A percentile compares a stretch with the other conserved stretches of the same genome.
Conservation (phyloP, 2,888 invertebrate genomes). For the Dolichopus griseipennis region DNA sequence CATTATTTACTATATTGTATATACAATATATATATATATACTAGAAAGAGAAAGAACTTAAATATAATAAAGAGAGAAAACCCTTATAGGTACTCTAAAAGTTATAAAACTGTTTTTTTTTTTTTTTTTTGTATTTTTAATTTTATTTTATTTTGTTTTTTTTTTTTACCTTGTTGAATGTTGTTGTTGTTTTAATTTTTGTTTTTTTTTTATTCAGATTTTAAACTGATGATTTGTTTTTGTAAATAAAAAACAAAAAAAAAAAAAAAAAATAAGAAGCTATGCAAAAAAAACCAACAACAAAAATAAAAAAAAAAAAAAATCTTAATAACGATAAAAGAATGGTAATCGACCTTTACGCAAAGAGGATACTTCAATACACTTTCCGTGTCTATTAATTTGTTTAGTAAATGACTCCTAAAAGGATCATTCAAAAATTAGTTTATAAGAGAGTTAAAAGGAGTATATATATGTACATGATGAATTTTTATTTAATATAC, state of each 20-base stretch:
- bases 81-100: constrained; percentile 3
- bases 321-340: background rate
- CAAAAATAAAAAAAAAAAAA: too few species aligned
- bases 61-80: background rate
- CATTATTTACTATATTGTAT: background rate
- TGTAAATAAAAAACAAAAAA: too few species aligned
- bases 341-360: constrained; percentile 6
- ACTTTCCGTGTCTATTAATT: constrained; percentile 6
- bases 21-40: too few species aligned
- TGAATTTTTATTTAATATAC: background rate
- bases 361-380: background rate
- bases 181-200: background rate
- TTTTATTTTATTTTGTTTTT: background rate
- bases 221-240: background rate
- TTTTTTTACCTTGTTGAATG: background rate
- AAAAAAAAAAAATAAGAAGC: background rate
- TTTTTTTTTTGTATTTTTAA: background rate
- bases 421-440: constrained; percentile 5
- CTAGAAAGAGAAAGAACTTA: background rate
- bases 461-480: background rate
- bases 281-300: background rate
- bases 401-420: constrained; percentile 6
- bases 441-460: background rate
- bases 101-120: background rate
- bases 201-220: background rate